phyloP scores from a whole-genome alignment of 2,113 vertebrate genomes.

The Callipepla squamata region DNA sequence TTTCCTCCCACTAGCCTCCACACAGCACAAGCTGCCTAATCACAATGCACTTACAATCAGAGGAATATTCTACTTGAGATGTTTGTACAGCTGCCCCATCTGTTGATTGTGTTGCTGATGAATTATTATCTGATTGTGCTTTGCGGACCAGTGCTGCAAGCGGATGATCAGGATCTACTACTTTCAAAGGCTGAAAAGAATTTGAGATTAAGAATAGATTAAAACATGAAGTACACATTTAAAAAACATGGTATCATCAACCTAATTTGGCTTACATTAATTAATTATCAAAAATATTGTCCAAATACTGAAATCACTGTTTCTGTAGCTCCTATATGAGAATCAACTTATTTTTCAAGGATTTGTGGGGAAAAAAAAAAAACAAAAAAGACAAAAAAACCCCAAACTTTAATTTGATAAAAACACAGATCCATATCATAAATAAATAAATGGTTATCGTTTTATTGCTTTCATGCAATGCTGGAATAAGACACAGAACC shows the following conservation, averaged over 20 bases:
- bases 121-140: slow-evolving; percentile 86
- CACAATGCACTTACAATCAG: slow-evolving; percentile 88
- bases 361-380: background rate
- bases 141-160: slow-evolving; percentile 91
- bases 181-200: slow-evolving; percentile 87
- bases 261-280: background rate
- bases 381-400: background rate
- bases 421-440: background rate
- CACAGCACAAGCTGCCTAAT: background rate
- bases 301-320: background rate
- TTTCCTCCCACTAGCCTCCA: background rate
- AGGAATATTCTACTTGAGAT: slow-evolving; percentile 82
- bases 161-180: slow-evolving; percentile 96
- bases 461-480: background rate
- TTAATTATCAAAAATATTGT: background rate
- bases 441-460: background rate
- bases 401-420: background rate
- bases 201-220: background rate
- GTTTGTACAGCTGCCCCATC: slow-evolving; percentile 69
- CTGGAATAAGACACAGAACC: background rate
- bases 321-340: background rate
- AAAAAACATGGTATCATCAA: background rate
- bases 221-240: background rate
- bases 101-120: slow-evolving; percentile 69
- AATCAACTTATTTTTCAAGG: background rate